Evolutionary conservation across 2,113 vertebrate genomes (phyloP), one percentile per base, ranked within the genome.

Genomic region (Atrichornis clamosus): DNA sequence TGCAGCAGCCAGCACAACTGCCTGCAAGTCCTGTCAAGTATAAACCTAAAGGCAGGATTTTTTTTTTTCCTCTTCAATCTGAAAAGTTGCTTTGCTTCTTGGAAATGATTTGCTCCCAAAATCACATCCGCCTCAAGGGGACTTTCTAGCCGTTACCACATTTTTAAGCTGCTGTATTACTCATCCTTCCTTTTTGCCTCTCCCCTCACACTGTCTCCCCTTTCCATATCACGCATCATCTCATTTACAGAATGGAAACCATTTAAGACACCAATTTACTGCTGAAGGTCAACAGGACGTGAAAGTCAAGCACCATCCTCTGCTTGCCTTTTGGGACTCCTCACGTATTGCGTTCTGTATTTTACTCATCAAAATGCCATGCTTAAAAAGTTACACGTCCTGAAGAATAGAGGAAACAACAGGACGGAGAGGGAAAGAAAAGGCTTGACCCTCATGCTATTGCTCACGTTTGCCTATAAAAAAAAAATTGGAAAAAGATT

Each of bases 231-330:
- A 93, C 0, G 0, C 50, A 88, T 47, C 78, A 93, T 81, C 85
- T 90, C 63, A 86, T 92, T 92, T 84, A 81, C 20, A 52, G 85
- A 72, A 86, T 56, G n/a, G 70, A 77, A 90, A 75, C 24, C 13
- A 52, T 86, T 95, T 88, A 94, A 95, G 32, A 32, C 33, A 90
- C 60, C 42, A 86, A 96, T 81, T 90, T 84, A 84, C 58, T 84
- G 64, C 59, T 84, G 79, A 90, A 94, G 56, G 55, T 90, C 79
- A 97, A 41, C 24, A 81, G 49, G 42, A 90, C 55, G 67, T 72
- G 30, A 92, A 95, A 94, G 55, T 88, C 72, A 94, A 93, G 70
- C 30, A 64, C 60, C 23, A 24, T n/a, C 55, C 56, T 86, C 72
- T 62, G 59, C 42, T 65, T 90, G 76, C 63, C 68, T 88, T 84